A percentile compares a stretch with the other conserved stretches of the same genome.
phyloP scores from a whole-genome alignment of 2,888 invertebrate species.

The Neoscelio sp. region DNA sequence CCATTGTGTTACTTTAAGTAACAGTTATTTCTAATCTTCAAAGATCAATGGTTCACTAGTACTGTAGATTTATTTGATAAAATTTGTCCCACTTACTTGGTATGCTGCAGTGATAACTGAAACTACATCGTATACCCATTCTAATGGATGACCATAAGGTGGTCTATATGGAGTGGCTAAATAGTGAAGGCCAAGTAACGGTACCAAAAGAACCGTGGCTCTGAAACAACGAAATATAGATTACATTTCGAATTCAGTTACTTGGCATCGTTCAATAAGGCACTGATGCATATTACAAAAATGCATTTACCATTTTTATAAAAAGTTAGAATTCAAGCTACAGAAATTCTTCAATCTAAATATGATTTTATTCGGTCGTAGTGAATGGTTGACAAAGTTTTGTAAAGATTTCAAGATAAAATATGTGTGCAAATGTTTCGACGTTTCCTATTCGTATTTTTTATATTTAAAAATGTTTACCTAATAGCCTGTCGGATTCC shows the following conservation, averaged over 20 bases:
- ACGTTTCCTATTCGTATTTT: background rate
- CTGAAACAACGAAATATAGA: slow-evolving; percentile 82
- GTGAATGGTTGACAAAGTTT: too few species aligned
- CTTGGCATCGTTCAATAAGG: too few species aligned
- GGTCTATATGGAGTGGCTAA: slow-evolving; percentile 94
- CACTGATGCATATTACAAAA: too few species aligned
- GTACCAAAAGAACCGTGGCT: slow-evolving; percentile 95
- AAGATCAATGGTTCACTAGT: background rate
- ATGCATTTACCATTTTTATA: too few species aligned
- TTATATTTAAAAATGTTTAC: slow-evolving; percentile 78
- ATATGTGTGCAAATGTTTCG: too few species aligned
- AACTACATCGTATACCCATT: slow-evolving; percentile 91
- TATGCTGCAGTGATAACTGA: slow-evolving; percentile 95
- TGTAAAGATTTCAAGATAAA: too few species aligned
- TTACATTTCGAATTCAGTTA: too few species aligned
- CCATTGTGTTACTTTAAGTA: too few species aligned
- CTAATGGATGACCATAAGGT: slow-evolving; percentile 87
- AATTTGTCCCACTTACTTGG: slow-evolving; percentile 86
- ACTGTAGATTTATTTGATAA: background rate
- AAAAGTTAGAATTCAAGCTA: too few species aligned
- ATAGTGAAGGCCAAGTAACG: slow-evolving; percentile 95
- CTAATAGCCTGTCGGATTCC: slow-evolving; percentile 91
- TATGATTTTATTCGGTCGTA: too few species aligned
- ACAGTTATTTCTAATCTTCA: too few species aligned
- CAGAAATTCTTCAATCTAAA: too few species aligned